Conservation (phyloP, 2,797 vertebrate genomes). For the Dendrocincla fuliginosa region DNA sequence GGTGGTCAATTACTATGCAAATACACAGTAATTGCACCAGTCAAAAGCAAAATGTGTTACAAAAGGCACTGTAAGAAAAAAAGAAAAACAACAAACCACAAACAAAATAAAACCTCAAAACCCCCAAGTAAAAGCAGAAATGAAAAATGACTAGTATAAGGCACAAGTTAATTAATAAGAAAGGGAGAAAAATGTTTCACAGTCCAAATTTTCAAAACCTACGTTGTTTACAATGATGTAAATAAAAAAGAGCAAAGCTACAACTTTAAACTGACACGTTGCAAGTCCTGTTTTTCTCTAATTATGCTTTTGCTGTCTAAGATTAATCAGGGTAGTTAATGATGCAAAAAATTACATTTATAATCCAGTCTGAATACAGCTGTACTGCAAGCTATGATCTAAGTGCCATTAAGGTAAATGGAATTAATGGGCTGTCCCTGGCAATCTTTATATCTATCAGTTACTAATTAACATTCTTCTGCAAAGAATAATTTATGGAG, state of each 20-base stretch:
- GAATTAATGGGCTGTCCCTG: slow-evolving; percentile 94
- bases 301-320: slow-evolving; percentile 79
- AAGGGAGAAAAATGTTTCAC: neutral
- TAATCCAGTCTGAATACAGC: slow-evolving; percentile 82
- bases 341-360: slow-evolving; percentile 85
- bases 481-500: slow-evolving; percentile 72
- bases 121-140: neutral
- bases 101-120: neutral
- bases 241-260: slow-evolving; percentile 30
- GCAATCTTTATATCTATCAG: slow-evolving; percentile 88
- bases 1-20: slow-evolving; percentile 57
- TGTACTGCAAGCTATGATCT: slow-evolving; percentile 81
- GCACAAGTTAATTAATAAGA: slow-evolving; percentile 23
- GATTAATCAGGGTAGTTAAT: slow-evolving; percentile 83
- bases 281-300: slow-evolving; percentile 62
- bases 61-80: neutral
- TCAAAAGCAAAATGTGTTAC: slow-evolving; percentile 43
- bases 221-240: neutral
- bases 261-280: slow-evolving; percentile 41
- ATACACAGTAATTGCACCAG: slow-evolving; percentile 45
- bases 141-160: slow-evolving; percentile 1
- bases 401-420: slow-evolving; percentile 89
- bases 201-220: slow-evolving; percentile 12
- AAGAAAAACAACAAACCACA: neutral
- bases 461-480: slow-evolving; percentile 89